Base-by-base conservation (phyloP, 2,113 vertebrate genomes). In the Leuciscus idus region DNA sequence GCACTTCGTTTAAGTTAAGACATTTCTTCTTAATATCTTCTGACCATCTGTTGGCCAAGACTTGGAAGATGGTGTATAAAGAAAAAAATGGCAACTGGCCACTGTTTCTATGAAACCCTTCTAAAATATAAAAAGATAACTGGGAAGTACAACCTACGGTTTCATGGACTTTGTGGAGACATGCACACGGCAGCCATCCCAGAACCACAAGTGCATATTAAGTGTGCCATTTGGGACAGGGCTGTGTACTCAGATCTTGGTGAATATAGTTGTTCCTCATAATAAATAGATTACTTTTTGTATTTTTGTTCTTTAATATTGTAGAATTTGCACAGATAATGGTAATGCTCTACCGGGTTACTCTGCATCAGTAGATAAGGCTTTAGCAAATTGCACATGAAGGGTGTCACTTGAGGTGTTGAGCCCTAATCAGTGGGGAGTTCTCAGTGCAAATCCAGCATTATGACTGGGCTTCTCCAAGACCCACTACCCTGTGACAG, bases 351-450 rank as follows among this genome's bases (percentile, higher is more conserved):
- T 48, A 15, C 17, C 1, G 3, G 46, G 36, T 55, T 72, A 10
- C 73, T 62, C 50, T 48, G 70, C 39, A 82, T 62, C 85, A 64
- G 52, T n/a, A 43, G 81, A 83, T 84, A 26, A 75, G 72, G 66
- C 82, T 87, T 75, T 57, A 70, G 77, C 48, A 83, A 88, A 85
- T 70, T 82, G 66, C 66, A 87, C 85, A 59, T 74, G 84, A 83
- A 86, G 80, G n/a, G 76, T 43, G 62, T 70, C 83, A 84, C 84
- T 73, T 43, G 78, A 76, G 59, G 64, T 77, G 73, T 50, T 78
- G 87, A 89, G 85, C 83, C 59, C 28, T 83, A 80, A 85, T 88
- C 85, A 88, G 81, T 33, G 39, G 83, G 87, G 81, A 87, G 73
- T 84, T 85, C 79, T 82, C 75, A 50, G 73, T 50, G 83, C 48